Evolutionary conservation across 2,113 vertebrate species (phyloP).

Genomic region (Coptodon rendalli): DNA sequence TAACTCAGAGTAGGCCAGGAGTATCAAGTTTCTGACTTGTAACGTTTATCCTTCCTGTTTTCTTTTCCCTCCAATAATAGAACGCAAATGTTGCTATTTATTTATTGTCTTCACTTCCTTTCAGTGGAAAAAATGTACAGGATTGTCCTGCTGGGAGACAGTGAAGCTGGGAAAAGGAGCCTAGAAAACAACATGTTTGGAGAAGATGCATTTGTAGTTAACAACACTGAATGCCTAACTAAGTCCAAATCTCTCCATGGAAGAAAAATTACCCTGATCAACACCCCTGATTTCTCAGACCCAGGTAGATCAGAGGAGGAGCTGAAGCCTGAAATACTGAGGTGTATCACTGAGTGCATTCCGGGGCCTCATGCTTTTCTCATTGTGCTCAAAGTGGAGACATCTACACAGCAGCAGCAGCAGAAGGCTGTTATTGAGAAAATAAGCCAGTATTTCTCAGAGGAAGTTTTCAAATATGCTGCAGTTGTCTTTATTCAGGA

Average conservation of each 20-base stretch:
- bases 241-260: too few species aligned
- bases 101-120: not conserved
- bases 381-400: too few species aligned
- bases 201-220: not conserved
- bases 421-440: not conserved
- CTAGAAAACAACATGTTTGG: constrained; percentile 20
- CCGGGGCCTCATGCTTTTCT: too few species aligned
- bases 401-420: not conserved
- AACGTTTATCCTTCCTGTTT: not conserved
- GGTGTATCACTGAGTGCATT: too few species aligned
- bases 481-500: constrained; percentile 21
- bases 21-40: not conserved
- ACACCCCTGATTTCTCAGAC: too few species aligned
- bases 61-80: not conserved
- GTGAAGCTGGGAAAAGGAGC: constrained; percentile 32
- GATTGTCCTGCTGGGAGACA: not conserved
- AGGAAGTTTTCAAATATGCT: not conserved
- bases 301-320: too few species aligned
- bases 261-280: too few species aligned
- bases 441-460: not conserved
- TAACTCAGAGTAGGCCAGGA: accelerated
- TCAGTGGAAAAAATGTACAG: not conserved
- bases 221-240: not conserved
- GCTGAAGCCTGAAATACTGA: too few species aligned
- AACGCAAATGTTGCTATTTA: not conserved